Base-by-base conservation (phyloP, 2,113 vertebrate species). In the Marcusenius ussheri region DNA sequence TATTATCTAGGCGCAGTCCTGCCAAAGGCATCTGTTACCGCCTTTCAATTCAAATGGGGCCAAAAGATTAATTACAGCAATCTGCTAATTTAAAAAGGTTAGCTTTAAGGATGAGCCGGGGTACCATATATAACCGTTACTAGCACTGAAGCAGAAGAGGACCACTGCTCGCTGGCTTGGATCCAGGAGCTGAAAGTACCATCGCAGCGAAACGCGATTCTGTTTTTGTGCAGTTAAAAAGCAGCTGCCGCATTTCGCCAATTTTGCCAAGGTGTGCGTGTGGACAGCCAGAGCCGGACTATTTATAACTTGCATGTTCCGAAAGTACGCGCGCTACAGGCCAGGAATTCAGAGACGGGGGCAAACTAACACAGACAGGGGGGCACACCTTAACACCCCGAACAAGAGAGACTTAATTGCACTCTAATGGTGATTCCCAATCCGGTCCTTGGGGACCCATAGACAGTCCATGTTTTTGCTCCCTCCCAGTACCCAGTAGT, bases 51-150 rank as follows among this genome's bases (percentile, higher is more conserved):
- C 35, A 80, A 31, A 77, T 6, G 35, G 13, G 74, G 74, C 74
- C 74, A 80, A 80, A 80, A 39, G 74, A 80, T 80, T 80, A 35
- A 80, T 42, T 35, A 42, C 13, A 80, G 31, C 35, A 80, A 80
- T 80, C 35, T 39, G 74, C 74, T 80, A 80, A 80, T 80, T 80
- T 80, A 80, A 80, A 80, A 80, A 80, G 74, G 74, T 17, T 80
- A 35, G 35, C 74, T 80, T 80, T 80, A 35, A 80, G 74, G 74
- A 80, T 80, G 74, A 80, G 27, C 31, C 5, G 1, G 35, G 35
- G 74, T 42, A 42, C 74, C 74, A 42, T 42, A 80, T 80, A 80
- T 80, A 80, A 80, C 74, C 5, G 17, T 42, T 42, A 80, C 74
- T 80, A 80, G 74, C 74, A 80, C 13, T 17, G 35, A 42, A 42